phyloP scores from a whole-genome alignment of 2,113 vertebrate species.

The Nansenia antarctica region DNA sequence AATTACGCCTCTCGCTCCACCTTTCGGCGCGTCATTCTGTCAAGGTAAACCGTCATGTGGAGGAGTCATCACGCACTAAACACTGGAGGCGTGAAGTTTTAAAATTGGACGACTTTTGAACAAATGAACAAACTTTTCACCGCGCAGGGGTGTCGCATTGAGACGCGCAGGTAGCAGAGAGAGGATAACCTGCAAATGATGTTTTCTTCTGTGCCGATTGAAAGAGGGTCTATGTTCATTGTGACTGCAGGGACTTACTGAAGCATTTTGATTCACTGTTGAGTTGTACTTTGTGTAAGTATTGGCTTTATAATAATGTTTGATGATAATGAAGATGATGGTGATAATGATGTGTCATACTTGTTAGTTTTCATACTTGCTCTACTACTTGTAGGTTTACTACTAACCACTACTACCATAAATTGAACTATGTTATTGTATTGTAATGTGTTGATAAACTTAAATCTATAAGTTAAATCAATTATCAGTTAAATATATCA shows the following conservation, averaged over 20 bases:
- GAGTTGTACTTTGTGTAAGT: background rate
- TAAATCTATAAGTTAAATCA: too few species aligned
- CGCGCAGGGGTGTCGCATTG: conserved; percentile 28
- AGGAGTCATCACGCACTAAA: background rate
- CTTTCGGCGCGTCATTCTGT: background rate
- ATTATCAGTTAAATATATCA: too few species aligned
- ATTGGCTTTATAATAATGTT: background rate
- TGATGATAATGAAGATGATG: background rate
- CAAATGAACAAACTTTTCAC: conserved; percentile 2
- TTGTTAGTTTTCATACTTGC: background rate
- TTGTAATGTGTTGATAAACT: too few species aligned
- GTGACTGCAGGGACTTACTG: background rate
- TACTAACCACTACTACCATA: too few species aligned
- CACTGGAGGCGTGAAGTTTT: background rate
- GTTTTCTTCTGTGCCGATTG: background rate
- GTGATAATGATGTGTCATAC: background rate
- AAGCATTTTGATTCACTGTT: background rate
- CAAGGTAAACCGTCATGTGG: background rate
- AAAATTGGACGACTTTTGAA: background rate
- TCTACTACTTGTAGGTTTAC: too few species aligned
- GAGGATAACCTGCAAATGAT: background rate
- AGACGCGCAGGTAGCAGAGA: conserved; percentile 21
- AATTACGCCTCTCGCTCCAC: too few species aligned
- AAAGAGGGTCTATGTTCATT: background rate
- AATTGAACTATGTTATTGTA: too few species aligned